These are phyloP conservation scores for Chloroclystis v-ata DNA, from an alignment of 2,888 invertebrate genomes.

Conservation along the genomic window DNA sequence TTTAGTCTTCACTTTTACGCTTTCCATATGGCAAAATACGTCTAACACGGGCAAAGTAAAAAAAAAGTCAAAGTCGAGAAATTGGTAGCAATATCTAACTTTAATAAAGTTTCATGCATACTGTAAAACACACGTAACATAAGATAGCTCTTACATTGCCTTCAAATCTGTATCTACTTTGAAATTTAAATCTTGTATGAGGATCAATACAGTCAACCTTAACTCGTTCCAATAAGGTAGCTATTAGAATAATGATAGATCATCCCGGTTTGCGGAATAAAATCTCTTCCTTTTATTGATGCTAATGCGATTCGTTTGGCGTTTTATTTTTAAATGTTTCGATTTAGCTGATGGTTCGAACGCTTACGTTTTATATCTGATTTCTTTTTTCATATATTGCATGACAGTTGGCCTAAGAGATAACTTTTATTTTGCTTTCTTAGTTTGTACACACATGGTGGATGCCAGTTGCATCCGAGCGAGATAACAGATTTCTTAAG, in stretches of 20 bases:
- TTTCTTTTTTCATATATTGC: too few relatives aligned
- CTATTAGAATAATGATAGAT: conserved; percentile 4
- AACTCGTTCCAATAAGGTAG: background rate
- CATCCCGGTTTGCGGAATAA: background rate
- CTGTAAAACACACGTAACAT: background rate
- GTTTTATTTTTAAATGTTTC: conserved; percentile 19
- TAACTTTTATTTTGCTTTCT: too few relatives aligned
- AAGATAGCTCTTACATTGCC: conserved; percentile 46
- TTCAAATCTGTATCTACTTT: conserved; percentile 59
- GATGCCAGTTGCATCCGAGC: too few relatives aligned
- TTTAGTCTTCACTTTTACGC: too few relatives aligned
- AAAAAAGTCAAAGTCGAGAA: too few relatives aligned
- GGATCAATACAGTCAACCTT: background rate
- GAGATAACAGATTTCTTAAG: too few relatives aligned
- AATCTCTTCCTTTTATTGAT: conserved; percentile 34
- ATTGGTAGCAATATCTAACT: too few relatives aligned
- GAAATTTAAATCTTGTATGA: conserved; percentile 68
- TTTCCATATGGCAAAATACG: too few relatives aligned
- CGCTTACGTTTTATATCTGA: conserved; percentile 3
- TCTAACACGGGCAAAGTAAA: too few relatives aligned
- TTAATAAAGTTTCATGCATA: too few relatives aligned
- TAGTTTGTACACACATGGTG: too few relatives aligned
- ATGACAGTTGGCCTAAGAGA: too few relatives aligned
- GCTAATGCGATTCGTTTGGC: conserved; percentile 18
- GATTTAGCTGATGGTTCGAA: conserved; percentile 13